phyloP scores from a whole-genome alignment of 2,113 vertebrate genomes.

The Martes martes region DNA sequence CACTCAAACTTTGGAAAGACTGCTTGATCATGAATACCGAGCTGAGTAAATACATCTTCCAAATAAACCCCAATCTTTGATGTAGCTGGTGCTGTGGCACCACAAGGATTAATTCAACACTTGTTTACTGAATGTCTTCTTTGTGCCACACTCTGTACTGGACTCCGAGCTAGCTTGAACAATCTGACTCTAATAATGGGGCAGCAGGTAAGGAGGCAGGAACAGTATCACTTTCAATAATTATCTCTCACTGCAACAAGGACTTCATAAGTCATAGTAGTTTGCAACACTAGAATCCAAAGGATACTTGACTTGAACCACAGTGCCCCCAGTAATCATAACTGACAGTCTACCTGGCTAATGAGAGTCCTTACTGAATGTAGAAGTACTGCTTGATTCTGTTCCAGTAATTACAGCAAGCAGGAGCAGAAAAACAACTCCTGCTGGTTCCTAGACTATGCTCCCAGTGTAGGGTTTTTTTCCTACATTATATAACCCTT shows the following conservation, averaged over 20 bases:
- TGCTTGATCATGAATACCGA: background rate
- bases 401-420: background rate
- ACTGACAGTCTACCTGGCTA: background rate
- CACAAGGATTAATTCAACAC: background rate
- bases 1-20: background rate
- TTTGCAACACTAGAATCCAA: background rate
- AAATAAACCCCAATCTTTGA: background rate
- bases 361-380: background rate
- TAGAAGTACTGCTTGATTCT: background rate
- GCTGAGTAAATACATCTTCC: background rate
- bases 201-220: background rate
- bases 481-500: background rate
- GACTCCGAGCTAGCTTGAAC: background rate
- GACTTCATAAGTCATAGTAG: background rate
- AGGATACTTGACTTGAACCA: background rate
- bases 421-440: background rate
- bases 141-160: background rate
- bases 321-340: background rate
- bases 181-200: background rate
- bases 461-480: background rate
- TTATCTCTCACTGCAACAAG: background rate
- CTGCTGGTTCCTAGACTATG: background rate
- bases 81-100: background rate
- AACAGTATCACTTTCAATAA: background rate
- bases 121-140: background rate